Conservation (phyloP, 2,888 invertebrate genomes). For the Coecobrya sp. region DNA sequence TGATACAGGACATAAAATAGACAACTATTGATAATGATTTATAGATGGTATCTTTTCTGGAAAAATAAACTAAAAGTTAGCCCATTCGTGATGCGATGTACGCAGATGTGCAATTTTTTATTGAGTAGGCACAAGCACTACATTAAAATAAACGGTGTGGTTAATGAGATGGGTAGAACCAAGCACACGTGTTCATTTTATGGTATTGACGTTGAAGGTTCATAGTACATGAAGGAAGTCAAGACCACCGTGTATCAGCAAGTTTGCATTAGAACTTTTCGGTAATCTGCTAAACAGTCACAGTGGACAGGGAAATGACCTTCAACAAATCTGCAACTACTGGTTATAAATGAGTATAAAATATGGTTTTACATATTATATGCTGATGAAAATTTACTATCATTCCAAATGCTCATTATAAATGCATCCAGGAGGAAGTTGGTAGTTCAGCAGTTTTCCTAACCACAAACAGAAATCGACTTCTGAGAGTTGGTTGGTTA, state of each 20-base stretch:
- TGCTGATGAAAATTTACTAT: not conserved
- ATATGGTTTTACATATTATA: not conserved
- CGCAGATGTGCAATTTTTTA: not conserved
- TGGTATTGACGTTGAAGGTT: not conserved
- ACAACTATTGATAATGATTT: constrained; percentile 4
- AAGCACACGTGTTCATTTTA: constrained; percentile 50
- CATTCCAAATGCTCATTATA: not conserved
- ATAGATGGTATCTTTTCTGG: constrained; percentile 15
- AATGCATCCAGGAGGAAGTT: too few relatives aligned
- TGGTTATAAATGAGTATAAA: not conserved
- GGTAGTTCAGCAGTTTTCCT: too few relatives aligned
- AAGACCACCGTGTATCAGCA: not conserved
- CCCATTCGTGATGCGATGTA: not conserved
- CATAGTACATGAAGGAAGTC: not conserved
- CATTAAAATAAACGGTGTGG: not conserved
- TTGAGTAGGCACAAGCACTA: not conserved
- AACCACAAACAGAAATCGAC: too few relatives aligned
- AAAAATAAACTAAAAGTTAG: constrained; percentile 10
- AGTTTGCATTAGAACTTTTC: not conserved
- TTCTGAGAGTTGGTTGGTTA: too few relatives aligned
- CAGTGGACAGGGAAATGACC: not conserved
- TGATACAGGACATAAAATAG: not conserved
- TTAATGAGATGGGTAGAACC: not conserved
- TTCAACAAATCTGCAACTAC: constrained; percentile 16
- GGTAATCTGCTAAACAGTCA: not conserved